A percentile compares a stretch with the other conserved stretches of the same genome.
Conservation (phyloP, 2,888 invertebrate species). For the Melanophora roralis region DNA sequence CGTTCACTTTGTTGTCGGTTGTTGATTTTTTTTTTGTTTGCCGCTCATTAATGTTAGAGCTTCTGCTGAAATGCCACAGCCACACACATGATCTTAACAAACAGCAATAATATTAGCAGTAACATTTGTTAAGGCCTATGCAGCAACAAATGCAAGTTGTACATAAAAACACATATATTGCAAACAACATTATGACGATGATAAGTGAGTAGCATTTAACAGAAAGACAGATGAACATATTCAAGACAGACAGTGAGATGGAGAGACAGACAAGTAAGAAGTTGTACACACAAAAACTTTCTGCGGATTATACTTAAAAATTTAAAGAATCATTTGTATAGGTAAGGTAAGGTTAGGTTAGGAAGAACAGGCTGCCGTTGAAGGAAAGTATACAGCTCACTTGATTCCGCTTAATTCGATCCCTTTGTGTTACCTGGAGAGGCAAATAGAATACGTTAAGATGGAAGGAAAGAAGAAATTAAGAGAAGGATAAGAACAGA, state of each 20-base stretch:
- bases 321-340: too few relatives aligned
- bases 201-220: slow-evolving; percentile 57
- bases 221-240: slow-evolving; percentile 11
- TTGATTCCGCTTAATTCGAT: too few relatives aligned
- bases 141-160: slow-evolving; percentile 11
- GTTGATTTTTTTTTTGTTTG: slow-evolving; percentile 13
- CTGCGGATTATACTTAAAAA: too few relatives aligned
- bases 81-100: slow-evolving; percentile 58
- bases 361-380: too few relatives aligned
- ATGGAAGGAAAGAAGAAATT: too few relatives aligned
- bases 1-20: not conserved
- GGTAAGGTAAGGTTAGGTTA: too few relatives aligned
- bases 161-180: not conserved
- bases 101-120: not conserved
- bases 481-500: too few relatives aligned
- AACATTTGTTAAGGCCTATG: not conserved
- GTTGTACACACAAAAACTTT: too few relatives aligned
- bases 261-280: not conserved
- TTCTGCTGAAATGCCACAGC: slow-evolving; percentile 57
- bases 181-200: slow-evolving; percentile 56
- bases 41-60: slow-evolving; percentile 60
- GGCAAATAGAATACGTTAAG: too few relatives aligned
- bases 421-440: too few relatives aligned
- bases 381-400: too few relatives aligned
- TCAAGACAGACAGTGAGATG: not conserved